These are phyloP conservation scores for Acrobasis repandana DNA, from an alignment of 2,888 invertebrate genomes.

Conservation along the genomic window DNA sequence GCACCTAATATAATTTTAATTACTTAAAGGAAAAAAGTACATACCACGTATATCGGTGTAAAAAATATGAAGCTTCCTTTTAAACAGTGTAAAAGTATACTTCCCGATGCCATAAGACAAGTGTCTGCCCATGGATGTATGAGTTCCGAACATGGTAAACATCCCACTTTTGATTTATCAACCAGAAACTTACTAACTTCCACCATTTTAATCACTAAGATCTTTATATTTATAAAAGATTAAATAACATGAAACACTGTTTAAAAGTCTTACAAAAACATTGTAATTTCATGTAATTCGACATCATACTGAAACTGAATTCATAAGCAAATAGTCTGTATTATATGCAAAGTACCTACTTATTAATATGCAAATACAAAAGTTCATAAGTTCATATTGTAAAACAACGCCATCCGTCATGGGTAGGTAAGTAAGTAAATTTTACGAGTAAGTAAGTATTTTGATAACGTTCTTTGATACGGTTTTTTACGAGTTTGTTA, in stretches of 20 bases:
- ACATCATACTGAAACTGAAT: not conserved
- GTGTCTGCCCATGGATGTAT: constrained; percentile 66
- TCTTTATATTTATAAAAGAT: not conserved
- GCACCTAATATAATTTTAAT: no score
- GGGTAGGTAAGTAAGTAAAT: no score
- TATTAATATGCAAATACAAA: not conserved
- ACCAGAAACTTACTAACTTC: constrained; percentile 66
- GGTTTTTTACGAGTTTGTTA: no score
- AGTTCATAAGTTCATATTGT: constrained; percentile 10
- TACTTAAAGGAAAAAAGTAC: constrained; percentile 35
- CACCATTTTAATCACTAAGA: constrained; percentile 52
- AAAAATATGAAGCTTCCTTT: constrained; percentile 56
- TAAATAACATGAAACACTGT: not conserved
- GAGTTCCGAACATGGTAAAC: constrained; percentile 48
- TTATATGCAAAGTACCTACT: constrained; percentile 14
- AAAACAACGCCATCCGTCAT: not conserved
- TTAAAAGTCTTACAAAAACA: not conserved
- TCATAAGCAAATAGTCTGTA: not conserved
- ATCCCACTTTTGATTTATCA: constrained; percentile 38
- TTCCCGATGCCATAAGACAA: constrained; percentile 50
- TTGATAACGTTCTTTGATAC: no score
- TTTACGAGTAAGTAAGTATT: no score
- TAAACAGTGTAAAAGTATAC: constrained; percentile 48
- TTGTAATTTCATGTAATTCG: not conserved
- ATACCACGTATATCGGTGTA: constrained; percentile 52